A percentile compares a stretch with the other conserved stretches of the same genome.
These are phyloP conservation scores for Symphodus melops DNA, from an alignment of 2,113 vertebrate species.

Conservation along the genomic window DNA sequence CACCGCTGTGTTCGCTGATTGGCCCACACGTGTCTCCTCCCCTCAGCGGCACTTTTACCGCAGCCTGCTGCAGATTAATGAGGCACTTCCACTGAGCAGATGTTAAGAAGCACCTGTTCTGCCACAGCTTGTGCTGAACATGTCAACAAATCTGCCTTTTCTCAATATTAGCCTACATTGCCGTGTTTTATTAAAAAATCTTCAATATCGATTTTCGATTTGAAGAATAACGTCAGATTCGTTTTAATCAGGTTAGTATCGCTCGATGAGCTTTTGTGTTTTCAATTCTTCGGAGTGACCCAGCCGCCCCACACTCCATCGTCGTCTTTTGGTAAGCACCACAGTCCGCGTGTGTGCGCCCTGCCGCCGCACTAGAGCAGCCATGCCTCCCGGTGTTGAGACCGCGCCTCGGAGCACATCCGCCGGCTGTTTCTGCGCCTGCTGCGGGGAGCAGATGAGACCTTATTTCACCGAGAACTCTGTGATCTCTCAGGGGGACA, in stretches of 20 bases:
- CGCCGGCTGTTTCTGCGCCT: constrained; percentile 61
- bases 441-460: constrained; percentile 54
- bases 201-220: background rate
- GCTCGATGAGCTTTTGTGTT: background rate
- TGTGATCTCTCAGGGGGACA: constrained; percentile 61
- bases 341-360: background rate
- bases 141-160: background rate
- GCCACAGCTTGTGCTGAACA: background rate
- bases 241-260: background rate
- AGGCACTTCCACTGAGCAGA: constrained; percentile 5
- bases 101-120: constrained; percentile 31
- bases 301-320: background rate
- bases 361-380: constrained; percentile 31
- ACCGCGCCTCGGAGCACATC: constrained; percentile 64
- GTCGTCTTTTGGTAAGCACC: background rate
- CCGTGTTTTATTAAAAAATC: background rate
- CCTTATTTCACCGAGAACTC: constrained; percentile 64
- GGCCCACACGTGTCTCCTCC: constrained; percentile 50
- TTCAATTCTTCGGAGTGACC: constrained; percentile 1
- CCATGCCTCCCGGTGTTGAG: constrained; percentile 75
- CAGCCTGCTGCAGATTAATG: constrained; percentile 58
- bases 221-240: background rate
- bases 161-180: background rate
- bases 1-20: constrained; percentile 32
- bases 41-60: constrained; percentile 53